A percentile compares a stretch with the other conserved stretches of the same genome.
Evolutionary conservation across 2,797 vertebrate species (phyloP).

Genomic region (Coregonus sp.): DNA sequence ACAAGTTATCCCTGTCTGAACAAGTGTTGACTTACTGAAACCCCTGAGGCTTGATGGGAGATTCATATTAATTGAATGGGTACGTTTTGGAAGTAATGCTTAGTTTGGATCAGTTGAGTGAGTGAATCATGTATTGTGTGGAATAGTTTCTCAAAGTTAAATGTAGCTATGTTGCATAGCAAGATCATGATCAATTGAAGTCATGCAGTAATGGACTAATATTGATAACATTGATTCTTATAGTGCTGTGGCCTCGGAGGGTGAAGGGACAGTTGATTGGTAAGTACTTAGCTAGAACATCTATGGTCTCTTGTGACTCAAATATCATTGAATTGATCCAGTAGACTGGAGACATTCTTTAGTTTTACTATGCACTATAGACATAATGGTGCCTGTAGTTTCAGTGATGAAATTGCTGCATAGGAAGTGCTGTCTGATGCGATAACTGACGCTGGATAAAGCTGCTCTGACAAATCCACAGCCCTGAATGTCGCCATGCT

Average conservation of each 20-base stretch:
- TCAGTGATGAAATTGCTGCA: constrained; percentile 70
- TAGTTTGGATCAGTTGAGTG: not conserved
- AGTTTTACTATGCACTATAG: not conserved
- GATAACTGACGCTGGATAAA: constrained; percentile 75
- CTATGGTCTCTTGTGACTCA: not conserved
- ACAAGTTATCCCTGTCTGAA: constrained; percentile 83
- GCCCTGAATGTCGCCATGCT: accelerated
- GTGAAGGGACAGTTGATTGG: not conserved
- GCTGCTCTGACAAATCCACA: constrained; percentile 60
- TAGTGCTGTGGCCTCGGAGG: not conserved
- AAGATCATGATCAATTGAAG: not conserved
- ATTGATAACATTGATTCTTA: not conserved
- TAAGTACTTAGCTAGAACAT: not conserved
- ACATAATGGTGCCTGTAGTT: not conserved
- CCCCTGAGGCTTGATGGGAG: constrained; percentile 67
- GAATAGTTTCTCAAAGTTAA: not conserved
- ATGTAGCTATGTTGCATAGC: not conserved
- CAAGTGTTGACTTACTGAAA: constrained; percentile 72
- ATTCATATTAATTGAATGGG: too few species aligned
- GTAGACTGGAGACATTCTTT: not conserved
- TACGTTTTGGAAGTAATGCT: too few species aligned
- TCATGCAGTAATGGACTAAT: not conserved
- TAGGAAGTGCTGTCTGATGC: constrained; percentile 82
- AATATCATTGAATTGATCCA: too few species aligned
- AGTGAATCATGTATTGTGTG: not conserved